A percentile compares a stretch with the other conserved stretches of the same genome.
These are phyloP conservation scores for Pluvialis apricaria DNA, from an alignment of 2,113 vertebrate species.

Conservation along the genomic window DNA sequence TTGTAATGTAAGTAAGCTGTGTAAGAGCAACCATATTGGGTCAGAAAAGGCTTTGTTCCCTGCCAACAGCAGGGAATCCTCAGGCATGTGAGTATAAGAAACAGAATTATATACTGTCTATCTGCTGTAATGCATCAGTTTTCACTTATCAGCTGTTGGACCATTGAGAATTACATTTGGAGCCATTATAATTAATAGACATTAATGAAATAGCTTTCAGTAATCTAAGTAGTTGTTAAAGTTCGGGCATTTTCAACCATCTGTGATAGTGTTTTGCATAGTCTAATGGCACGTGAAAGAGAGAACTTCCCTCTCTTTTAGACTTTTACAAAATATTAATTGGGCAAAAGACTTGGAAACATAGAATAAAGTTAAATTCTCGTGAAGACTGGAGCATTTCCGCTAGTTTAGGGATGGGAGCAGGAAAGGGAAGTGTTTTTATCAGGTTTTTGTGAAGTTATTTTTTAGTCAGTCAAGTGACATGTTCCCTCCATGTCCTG, in stretches of 20 bases:
- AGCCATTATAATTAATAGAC: neutral
- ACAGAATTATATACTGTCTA: neutral
- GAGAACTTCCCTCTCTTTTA: neutral
- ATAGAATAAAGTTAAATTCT: neutral
- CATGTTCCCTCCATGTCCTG: neutral
- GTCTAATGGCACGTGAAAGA: neutral
- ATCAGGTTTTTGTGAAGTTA: neutral
- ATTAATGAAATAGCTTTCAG: neutral
- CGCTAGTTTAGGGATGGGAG: neutral
- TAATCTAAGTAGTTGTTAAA: neutral
- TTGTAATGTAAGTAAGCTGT: neutral
- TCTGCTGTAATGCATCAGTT: neutral
- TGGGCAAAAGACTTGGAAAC: neutral
- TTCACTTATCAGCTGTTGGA: neutral
- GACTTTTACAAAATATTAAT: neutral
- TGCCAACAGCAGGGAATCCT: neutral
- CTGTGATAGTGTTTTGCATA: neutral
- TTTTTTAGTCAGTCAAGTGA: neutral
- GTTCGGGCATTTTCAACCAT: neutral
- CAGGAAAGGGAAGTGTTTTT: neutral
- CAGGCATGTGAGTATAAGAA: neutral
- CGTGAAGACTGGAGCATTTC: neutral
- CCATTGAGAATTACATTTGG: neutral
- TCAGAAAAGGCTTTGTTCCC: neutral
- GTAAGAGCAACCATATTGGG: neutral